Evolutionary conservation across 2,888 invertebrate genomes (phyloP).

Genomic region (Baronia brevicornis): DNA sequence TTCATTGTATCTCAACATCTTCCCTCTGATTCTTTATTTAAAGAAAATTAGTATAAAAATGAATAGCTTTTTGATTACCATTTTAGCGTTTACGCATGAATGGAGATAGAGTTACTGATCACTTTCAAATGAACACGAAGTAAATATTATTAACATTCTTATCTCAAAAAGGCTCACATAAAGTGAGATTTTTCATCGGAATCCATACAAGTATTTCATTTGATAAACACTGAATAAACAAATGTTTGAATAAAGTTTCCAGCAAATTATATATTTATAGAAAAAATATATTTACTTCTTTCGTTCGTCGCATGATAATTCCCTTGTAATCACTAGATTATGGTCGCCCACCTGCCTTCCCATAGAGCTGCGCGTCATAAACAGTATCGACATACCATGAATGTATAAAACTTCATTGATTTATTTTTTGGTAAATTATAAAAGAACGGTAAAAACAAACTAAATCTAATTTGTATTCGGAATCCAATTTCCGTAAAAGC

Average conservation of each 20-base stretch:
- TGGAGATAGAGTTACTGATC: conserved; percentile 10
- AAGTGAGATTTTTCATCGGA: conserved; percentile 28
- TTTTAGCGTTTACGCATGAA: conserved; percentile 6
- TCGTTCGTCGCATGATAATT: conserved; percentile 47
- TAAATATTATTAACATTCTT: conserved; percentile 15
- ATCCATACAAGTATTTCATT: conserved; percentile 41
- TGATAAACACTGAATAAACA: conserved; percentile 56
- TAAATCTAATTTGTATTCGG: too few relatives aligned
- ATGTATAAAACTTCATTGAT: conserved; percentile 7
- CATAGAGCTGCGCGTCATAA: conserved; percentile 18
- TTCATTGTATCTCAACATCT: conserved; percentile 4
- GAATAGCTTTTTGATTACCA: conserved; percentile 6
- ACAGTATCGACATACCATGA: conserved; percentile 6
- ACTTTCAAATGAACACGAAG: conserved; percentile 15
- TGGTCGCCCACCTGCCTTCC: conserved; percentile 48
- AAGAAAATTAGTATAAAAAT: conserved; percentile 6
- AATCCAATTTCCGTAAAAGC: too few relatives aligned
- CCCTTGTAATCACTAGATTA: conserved; percentile 62
- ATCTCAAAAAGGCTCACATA: conserved; percentile 2
- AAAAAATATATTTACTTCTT: conserved; percentile 48
- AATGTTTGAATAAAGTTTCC: conserved; percentile 47
- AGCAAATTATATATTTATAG: conserved; percentile 60
- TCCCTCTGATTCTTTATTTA: conserved; percentile 1
- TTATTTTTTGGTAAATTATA: conserved; percentile 2
- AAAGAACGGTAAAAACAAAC: too few relatives aligned